These are phyloP conservation scores for Cryptoblepharus egeriae DNA, from an alignment of 2,797 vertebrate genomes.

Conservation along the genomic window DNA sequence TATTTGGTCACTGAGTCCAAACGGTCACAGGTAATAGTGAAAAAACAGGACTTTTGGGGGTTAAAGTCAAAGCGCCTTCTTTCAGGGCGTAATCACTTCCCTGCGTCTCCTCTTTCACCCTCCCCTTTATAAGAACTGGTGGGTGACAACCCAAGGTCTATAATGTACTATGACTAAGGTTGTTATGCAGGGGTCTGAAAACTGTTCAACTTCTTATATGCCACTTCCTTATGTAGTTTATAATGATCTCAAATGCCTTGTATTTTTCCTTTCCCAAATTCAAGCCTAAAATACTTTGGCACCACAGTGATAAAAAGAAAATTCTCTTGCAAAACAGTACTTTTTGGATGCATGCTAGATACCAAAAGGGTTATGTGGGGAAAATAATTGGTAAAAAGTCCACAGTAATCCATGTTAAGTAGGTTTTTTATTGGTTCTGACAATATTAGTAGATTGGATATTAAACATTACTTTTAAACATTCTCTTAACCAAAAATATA, in stretches of 20 bases:
- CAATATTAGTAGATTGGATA: conserved; percentile 89
- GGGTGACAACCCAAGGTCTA: too few relatives aligned
- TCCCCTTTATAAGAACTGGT: too few relatives aligned
- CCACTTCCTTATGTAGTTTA: too few relatives aligned
- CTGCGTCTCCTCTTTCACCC: too few relatives aligned
- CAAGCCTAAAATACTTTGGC: not conserved
- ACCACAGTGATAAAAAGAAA: too few relatives aligned
- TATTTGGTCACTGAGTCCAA: too few relatives aligned
- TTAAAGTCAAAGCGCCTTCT: too few relatives aligned
- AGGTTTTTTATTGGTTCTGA: conserved; percentile 86
- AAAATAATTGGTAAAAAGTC: not conserved
- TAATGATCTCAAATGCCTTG: not conserved
- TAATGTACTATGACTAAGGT: too few relatives aligned
- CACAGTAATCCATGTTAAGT: conserved; percentile 42
- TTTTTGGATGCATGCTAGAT: too few relatives aligned
- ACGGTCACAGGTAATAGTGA: too few relatives aligned
- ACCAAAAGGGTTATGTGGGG: not conserved
- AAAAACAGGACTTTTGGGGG: too few relatives aligned
- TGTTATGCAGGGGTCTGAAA: not conserved
- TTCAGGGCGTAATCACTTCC: too few relatives aligned
- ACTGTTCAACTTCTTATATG: not conserved
- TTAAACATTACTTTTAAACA: conserved; percentile 90
- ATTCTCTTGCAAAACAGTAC: not conserved
- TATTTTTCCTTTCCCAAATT: not conserved
- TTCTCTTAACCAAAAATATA: conserved; percentile 98